Evolutionary conservation across 2,797 vertebrate species (phyloP), one percentile per base, ranked within the genome.

Genomic region (Lepus oiostolus): DNA sequence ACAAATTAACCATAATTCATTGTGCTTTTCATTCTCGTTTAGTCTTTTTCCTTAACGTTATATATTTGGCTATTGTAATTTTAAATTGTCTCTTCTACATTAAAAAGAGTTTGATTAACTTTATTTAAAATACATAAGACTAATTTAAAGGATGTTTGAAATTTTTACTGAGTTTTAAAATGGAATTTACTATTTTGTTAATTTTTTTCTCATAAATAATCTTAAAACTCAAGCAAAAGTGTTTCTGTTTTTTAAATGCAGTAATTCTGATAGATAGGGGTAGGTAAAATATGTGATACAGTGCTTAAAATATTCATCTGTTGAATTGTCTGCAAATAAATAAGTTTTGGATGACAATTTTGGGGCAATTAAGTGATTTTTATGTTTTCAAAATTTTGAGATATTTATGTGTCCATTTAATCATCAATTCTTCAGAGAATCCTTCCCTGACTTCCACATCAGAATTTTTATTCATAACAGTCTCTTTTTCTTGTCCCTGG

Each of bases 31-130:
- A 84, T 70, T 89, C 62, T 90, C 4, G 58, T 72, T 47, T 74
- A 77, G 13, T 90, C 4, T 47, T 95, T 72, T 85, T 85, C 28
- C 47, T 91, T 92, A 92, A 68, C 22, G 13, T 89, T 72, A 35
- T 86, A 52, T 74, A 79, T 89, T 79, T 94, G 38, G 19, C 30
- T 65, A 86, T 47, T 70, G 70, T 76, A 92, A 11, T 7, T 85
- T 63, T 72, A 71, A 13, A 84, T 67, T 50, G 0, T 86, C 22
- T 90, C 28, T 91, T 89, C 32, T 77, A 71, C 35, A 79, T 4
- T 52, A 74, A 75, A 74, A 75, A 4, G 88, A 88, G 11, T 92
- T 52, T 50, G 26, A 75, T 63, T 80, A 84, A n/a, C 38, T 75
- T 91, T 88, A 79, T 30, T 83, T 88, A 81, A 96, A 93, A 89